Conservation (phyloP, 2,113 vertebrate genomes). For the Poecile atricapillus region DNA sequence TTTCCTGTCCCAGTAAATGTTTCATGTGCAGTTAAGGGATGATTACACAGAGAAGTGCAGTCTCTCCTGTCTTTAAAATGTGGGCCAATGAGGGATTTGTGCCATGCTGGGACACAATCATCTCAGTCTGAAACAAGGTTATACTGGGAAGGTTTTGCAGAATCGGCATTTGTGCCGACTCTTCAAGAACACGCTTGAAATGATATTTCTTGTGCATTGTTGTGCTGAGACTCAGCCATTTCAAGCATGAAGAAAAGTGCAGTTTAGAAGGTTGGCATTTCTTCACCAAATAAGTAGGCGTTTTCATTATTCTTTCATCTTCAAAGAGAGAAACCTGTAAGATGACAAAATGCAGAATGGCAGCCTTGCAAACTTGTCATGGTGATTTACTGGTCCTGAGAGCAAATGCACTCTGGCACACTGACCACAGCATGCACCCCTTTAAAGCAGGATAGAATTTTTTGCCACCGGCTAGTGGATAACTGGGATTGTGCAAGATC, state of each 20-base stretch:
- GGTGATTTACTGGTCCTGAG: neutral
- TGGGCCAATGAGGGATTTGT: constrained; percentile 41
- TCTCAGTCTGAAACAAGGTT: neutral
- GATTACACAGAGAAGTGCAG: neutral
- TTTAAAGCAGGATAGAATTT: neutral
- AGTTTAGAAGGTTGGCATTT: neutral
- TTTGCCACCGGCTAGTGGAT: neutral
- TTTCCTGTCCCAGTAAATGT: neutral
- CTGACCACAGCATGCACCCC: neutral
- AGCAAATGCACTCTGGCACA: neutral
- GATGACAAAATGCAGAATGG: constrained; percentile 29
- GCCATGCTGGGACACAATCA: neutral
- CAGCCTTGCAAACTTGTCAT: neutral
- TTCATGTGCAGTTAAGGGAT: neutral
- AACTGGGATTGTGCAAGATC: neutral
- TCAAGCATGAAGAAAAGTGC: constrained; percentile 11
- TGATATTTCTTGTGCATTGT: neutral
- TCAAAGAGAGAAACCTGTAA: neutral
- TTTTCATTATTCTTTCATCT: neutral
- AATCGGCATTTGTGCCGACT: constrained; percentile 31
- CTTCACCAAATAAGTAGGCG: neutral
- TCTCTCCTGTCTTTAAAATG: constrained; percentile 28
- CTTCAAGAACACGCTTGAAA: constrained; percentile 3
- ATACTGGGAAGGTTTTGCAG: neutral
- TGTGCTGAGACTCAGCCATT: neutral